phyloP scores from a whole-genome alignment of 2,888 invertebrate genomes.

The Serripes groenlandicus region DNA sequence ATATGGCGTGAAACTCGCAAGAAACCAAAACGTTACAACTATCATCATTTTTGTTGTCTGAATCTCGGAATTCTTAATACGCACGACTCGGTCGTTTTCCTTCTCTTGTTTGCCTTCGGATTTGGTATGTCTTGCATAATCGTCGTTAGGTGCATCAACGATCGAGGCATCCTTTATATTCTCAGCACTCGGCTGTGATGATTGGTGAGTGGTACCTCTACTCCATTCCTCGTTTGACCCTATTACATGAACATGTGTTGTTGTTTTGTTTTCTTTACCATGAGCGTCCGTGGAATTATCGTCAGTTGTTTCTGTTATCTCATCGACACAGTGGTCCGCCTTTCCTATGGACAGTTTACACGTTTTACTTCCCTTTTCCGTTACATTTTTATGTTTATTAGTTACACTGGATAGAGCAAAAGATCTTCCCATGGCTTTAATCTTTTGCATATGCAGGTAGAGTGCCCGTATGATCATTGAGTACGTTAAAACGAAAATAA shows the following conservation, averaged over 20 bases:
- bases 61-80: slow-evolving; percentile 2
- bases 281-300: background rate
- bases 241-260: background rate
- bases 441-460: background rate
- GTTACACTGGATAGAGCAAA: background rate
- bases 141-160: background rate
- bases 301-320: background rate
- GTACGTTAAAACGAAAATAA: background rate
- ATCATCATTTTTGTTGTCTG: slow-evolving; percentile 8
- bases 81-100: background rate
- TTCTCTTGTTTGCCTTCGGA: background rate
- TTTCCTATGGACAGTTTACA: background rate
- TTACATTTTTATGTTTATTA: background rate
- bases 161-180: background rate
- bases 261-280: background rate
- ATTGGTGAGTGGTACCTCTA: background rate
- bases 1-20: background rate
- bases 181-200: background rate
- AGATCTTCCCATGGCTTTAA: background rate
- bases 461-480: background rate
- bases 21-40: slow-evolving; percentile 5
- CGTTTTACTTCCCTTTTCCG: background rate
- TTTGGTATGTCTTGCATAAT: too few relatives aligned
- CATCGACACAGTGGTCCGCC: background rate
- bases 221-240: too few relatives aligned